Evolutionary conservation across 2,797 vertebrate species (phyloP), one percentile per base, ranked within the genome.

Genomic region (Euthynnus affinis): DNA sequence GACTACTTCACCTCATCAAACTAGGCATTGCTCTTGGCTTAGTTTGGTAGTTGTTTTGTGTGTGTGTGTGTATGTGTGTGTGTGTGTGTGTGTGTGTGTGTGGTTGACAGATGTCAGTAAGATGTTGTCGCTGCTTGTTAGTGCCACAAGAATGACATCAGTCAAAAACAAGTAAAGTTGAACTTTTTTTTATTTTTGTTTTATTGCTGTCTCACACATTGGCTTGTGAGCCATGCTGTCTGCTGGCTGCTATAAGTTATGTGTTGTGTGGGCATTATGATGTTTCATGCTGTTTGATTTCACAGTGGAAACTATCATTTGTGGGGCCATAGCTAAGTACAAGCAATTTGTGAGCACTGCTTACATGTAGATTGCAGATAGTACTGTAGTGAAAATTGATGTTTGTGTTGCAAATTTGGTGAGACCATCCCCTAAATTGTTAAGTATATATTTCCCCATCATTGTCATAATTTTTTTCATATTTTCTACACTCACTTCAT

Each of bases 231-330:
- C 40, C 12, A 42, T 42, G 12, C 0, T 55, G 13, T 62, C 34
- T 44, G 9, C 34, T 52, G 25, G 17, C 17, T 71, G 20, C 42
- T 53, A 18, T 18, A 7, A 25, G 37, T 37, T 37, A 37, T 42
- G 40, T 42, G 22, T 56, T 72, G 20, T 23, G 55, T 51, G 3
- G 25, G 5, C 63, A 51, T 58, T 49, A n/a, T 42, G 10, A 57
- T 29, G 20, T 22, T 60, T 65, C n/a, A 18, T 58, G 57, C 34
- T 56, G 59, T 66, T 57, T 52, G 32, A 80, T 72, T 73, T 40
- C 59, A 73, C 20, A 42, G 27, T 34, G 57, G 32, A 46, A 64
- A 51, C 51, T 52, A 32, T 27, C 23, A 60, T 77, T 74, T 78
- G 23, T 67, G 34, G 40, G 40, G 4, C 13, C 13, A 4, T 42